Evolutionary conservation across 2,113 vertebrate species (phyloP), one percentile per base, ranked within the genome.

Genomic region (Hippocampus guttulatus): DNA sequence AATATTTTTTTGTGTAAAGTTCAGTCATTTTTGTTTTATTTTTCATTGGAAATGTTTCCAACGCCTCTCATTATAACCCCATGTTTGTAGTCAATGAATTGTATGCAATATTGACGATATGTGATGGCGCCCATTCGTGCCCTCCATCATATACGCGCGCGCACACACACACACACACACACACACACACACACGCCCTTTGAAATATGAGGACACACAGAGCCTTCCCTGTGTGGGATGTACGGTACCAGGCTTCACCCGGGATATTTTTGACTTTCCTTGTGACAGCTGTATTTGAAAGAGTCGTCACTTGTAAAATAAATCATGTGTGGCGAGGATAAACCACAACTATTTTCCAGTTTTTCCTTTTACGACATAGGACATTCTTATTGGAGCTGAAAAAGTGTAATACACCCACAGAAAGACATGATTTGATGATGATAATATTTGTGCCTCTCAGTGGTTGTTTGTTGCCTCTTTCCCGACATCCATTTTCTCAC

Each of bases 301-400:
- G 76, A 68, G 69, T 80, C 61, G 80, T 85, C 80, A 76, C 75
- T 8, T 23, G 62, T 75, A 71, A 84, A 78, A 84, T 27, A 64
- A 82, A 84, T 69, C 72, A 43, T 38, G 62, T 67, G 58, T 71
- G 72, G 51, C 67, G 65, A 74, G 78, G 77, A 60, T 60, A 52
- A 63, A 68, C 79, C 16, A 71, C 69, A 69, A 70, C 71, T 57
- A 78, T 90, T 91, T 94, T 95, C 92, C 94, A 93, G 80, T 87
- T 84, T 86, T 90, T 83, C 33, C 88, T 89, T 87, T 71, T 74
- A 68, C 83, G 86, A 91, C 87, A 84, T 84, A 92, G 77, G 87
- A 92, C 90, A 91, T 90, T 88, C 90, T 91, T 89, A 84, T 90
- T 88, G 89, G 69, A 71, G 66, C 73, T 68, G n/a, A 43, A 64